Base-by-base conservation (phyloP, 2,113 vertebrate genomes). In the Calyptomena viridis region DNA sequence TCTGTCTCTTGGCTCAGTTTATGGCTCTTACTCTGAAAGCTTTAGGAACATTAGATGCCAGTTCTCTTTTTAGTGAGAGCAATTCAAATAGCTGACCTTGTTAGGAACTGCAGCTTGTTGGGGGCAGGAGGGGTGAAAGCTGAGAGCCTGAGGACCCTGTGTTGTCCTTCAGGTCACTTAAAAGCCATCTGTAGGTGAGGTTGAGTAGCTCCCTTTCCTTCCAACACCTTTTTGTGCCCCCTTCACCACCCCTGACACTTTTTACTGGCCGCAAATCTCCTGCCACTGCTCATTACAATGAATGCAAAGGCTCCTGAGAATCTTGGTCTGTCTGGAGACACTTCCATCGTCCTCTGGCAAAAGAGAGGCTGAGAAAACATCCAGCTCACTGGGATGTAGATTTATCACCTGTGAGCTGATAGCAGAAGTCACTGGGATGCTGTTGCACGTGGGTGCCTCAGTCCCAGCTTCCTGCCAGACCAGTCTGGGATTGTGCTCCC, bases 71-170 rank as follows among this genome's bases (percentile, higher is more conserved):
- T 3, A 78, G 52, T 8, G 42, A 19, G 33, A 87, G 90, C 35
- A 42, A 25, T 52, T 75, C 74, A 44, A 55, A n/a, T 44, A 44
- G 5, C 21, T 64, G 33, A 20, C 53, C 86, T 73, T 33, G 71
- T 52, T n/a, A 40, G 75, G 44, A 56, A 3, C 47, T 59, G 68
- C 64, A 47, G 42, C 40, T 62, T 3, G 20, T 49, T 24, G 37
- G 39, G 63, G 42, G 19, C 44, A 8, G 73, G 42, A 35, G 27
- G 33, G 42, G 8, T 30, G 47, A 63, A 27, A 40, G 66, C 18
- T 31, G 4, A 23, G 16, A 42, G 67, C 58, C 35, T 42, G 44
- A 4, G 2, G 4, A 28, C 52, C 42, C 12, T 1, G 0, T 5
- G 25, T 17, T 56, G 71, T 35, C 53, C 75, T 73, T 88, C 24